Evolutionary conservation across 2,113 vertebrate genomes (phyloP).

Genomic region (Columba livia): DNA sequence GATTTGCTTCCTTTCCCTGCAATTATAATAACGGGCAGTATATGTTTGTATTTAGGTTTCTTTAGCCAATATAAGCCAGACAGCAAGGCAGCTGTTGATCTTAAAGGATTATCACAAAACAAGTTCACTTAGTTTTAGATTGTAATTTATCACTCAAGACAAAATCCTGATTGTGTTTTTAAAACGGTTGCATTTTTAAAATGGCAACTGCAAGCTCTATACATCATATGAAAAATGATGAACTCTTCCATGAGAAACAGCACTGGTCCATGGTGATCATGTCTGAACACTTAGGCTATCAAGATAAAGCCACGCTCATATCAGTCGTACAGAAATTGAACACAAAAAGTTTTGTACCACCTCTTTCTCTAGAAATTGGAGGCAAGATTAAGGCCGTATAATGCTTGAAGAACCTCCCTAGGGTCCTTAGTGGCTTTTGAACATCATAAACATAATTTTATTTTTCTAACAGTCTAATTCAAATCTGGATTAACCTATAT

Average conservation of each 20-base stretch:
- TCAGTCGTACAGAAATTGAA: neutral
- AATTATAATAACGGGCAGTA: conserved; percentile 33
- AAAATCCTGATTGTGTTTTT: conserved; percentile 52
- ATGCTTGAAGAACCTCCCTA: neutral
- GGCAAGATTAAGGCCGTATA: neutral
- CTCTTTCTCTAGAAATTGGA: neutral
- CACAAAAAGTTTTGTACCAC: neutral
- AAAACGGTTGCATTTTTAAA: conserved; percentile 20
- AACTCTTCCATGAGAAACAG: neutral
- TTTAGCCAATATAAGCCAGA: conserved; percentile 54
- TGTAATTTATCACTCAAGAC: conserved; percentile 31
- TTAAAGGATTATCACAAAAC: conserved; percentile 61
- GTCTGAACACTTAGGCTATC: neutral
- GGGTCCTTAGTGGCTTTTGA: neutral
- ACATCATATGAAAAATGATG: neutral
- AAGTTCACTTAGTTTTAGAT: conserved; percentile 26
- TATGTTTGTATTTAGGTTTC: conserved; percentile 47
- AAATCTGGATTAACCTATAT: neutral
- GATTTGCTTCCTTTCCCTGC: conserved; percentile 25
- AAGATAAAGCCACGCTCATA: neutral
- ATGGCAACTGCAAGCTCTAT: neutral
- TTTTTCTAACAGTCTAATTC: neutral
- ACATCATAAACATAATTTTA: neutral
- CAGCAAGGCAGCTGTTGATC: conserved; percentile 49
- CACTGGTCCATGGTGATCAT: neutral